These are phyloP conservation scores for Caranx ignobilis DNA, from an alignment of 2,113 vertebrate species.

Conservation along the genomic window DNA sequence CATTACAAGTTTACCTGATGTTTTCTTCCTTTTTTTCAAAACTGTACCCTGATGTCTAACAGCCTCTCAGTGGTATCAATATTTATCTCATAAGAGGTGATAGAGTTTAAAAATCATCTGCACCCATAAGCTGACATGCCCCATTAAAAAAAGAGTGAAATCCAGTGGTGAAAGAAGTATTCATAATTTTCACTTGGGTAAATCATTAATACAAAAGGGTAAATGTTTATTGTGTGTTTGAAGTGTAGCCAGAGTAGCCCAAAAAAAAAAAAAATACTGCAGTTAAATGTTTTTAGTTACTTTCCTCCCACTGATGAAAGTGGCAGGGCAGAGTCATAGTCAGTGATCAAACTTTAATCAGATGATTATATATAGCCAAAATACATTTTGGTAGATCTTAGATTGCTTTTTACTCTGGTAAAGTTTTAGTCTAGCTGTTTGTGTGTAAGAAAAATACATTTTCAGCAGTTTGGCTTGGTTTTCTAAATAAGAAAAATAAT, in stretches of 20 bases:
- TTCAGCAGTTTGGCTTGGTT: too few species aligned
- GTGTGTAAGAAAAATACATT: too few species aligned
- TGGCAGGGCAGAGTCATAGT: background rate
- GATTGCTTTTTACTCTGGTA: background rate
- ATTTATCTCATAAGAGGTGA: background rate
- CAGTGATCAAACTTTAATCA: background rate
- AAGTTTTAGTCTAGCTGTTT: background rate
- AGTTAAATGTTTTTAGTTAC: too few species aligned
- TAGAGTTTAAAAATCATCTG: background rate
- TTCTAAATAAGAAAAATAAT: too few species aligned
- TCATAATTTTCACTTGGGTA: background rate
- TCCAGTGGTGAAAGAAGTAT: background rate
- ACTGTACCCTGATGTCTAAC: background rate
- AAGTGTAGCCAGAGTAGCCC: background rate
- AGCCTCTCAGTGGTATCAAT: background rate
- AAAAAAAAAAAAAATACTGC: too few species aligned
- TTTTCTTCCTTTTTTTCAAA: background rate
- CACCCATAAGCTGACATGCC: background rate
- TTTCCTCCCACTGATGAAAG: too few species aligned
- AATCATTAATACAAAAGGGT: background rate
- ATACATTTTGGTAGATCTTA: background rate
- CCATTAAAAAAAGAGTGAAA: background rate
- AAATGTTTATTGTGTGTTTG: background rate
- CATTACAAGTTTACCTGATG: background rate
- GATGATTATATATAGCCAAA: too few species aligned